Percentiles rank a stretch among this genome's conserved stretches.
Conservation (phyloP, 92 coral and sea anemone genomes). For the Siderastrea siderea region DNA sequence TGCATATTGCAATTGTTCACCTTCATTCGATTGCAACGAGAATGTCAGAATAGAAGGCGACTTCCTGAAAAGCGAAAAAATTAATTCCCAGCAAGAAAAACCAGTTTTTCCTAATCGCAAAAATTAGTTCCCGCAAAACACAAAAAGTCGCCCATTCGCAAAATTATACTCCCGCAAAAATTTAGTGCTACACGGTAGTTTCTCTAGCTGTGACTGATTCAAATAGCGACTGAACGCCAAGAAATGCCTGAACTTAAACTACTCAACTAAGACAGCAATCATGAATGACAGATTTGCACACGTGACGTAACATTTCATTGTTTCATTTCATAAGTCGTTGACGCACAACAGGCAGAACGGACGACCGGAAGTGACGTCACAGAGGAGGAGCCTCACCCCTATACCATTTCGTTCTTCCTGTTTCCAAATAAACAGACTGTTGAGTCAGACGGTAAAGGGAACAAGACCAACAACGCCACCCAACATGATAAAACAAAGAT, state of each 20-base stretch:
- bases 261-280: not conserved
- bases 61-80: too few relatives aligned
- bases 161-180: too few relatives aligned
- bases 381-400: conserved; percentile 97
- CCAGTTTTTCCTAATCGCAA: too few relatives aligned
- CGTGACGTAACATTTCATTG: conserved; percentile 29
- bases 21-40: too few relatives aligned
- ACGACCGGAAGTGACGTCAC: conserved; percentile 77
- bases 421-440: conserved; percentile 86
- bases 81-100: too few relatives aligned
- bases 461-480: conserved; percentile 70
- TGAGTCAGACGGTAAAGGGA: conserved; percentile 67
- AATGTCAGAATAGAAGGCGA: too few relatives aligned
- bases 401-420: conserved; percentile 97
- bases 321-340: conserved; percentile 54
- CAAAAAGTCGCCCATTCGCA: too few relatives aligned
- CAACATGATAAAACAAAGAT: conserved; percentile 61
- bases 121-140: too few relatives aligned
- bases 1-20: too few relatives aligned
- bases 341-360: conserved; percentile 69
- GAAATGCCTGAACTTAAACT: conserved; percentile 20
- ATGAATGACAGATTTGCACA: not conserved
- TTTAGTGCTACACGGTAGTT: not conserved
- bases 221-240: not conserved
- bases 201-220: not conserved